These are phyloP conservation scores for Mycogona germanica DNA, from an alignment of 2,888 invertebrate genomes.

Conservation along the genomic window DNA sequence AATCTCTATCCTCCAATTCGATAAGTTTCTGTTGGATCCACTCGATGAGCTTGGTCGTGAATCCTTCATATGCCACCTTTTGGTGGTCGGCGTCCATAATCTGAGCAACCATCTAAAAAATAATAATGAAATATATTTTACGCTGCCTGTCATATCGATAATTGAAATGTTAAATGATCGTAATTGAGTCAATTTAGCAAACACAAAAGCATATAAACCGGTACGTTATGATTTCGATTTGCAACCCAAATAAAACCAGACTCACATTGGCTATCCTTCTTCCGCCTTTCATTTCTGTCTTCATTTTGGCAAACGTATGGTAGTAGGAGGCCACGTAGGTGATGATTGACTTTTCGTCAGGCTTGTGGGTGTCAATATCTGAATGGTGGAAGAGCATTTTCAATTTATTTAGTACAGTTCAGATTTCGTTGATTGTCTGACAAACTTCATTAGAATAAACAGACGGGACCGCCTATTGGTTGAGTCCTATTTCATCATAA, in stretches of 20 bases:
- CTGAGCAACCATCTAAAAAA: conserved; percentile 75
- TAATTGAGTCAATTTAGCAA: neutral
- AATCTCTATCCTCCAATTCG: conserved; percentile 68
- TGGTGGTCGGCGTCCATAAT: conserved; percentile 90
- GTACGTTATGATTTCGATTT: neutral
- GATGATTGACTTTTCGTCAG: conserved; percentile 77
- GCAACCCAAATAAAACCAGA: conserved; percentile 24
- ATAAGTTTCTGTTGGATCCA: conserved; percentile 84
- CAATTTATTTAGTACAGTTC: neutral
- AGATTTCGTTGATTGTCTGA: too few species aligned
- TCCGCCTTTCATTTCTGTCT: conserved; percentile 96
- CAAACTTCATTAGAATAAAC: too few species aligned
- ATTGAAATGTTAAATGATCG: neutral
- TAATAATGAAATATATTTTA: neutral
- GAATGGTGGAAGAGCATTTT: conserved; percentile 24
- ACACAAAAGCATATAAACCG: neutral
- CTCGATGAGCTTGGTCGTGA: conserved; percentile 72
- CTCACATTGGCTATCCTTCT: conserved; percentile 91
- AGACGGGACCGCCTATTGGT: too few species aligned
- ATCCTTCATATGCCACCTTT: conserved; percentile 73
- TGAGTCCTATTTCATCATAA: too few species aligned
- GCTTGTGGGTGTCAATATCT: conserved; percentile 87
- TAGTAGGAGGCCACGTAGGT: conserved; percentile 89
- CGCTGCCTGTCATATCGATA: neutral
- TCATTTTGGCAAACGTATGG: conserved; percentile 98